Base-by-base conservation (phyloP, 2,888 invertebrate genomes). In the Xestia rhomboidea region DNA sequence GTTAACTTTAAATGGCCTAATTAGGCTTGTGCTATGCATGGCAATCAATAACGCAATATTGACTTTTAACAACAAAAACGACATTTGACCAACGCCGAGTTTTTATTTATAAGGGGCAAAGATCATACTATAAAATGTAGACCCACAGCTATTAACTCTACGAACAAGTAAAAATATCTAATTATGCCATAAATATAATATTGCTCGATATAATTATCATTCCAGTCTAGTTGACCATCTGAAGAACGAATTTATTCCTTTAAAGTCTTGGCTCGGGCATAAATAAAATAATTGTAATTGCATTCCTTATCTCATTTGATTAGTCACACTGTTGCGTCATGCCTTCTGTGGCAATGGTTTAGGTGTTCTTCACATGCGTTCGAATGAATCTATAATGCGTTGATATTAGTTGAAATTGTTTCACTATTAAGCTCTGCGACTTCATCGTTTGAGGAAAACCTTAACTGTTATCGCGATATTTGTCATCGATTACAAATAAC, bases 271-370 rank as follows among this genome's bases (percentile, higher is more conserved):
- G 86, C 87, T 85, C 86, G 89, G 87, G 86, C 89, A 90, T 92
- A 91, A 93, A 94, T 94, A 92, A 93, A 93, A 94, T 95, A 92
- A 94, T 95, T 93, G 90, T 95, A 94, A 95, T 95, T 94, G 93
- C 93, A 93, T 94, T 93, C 93, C 93, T 95, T 96, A 96, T 96
- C 95, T 95, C 90, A 90, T 94, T 92, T 91, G 94, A 95, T 96
- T 96, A 95, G 95, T 96, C 96, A 96, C 89, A 89, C 82, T 18
- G 88, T 95, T 95, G 92, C 95, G 94, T 95, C 95, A 95, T 92
- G 87, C 88, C 38, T 77, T 77, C 71, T 84, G 88, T 77, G 85
- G 81, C 78, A 84, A 80, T 72, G 77, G 68, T 79, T 88, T 88
- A 86, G 86, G 86, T 87, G 87, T 74, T 84, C 82, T 81, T 77